phyloP scores from a whole-genome alignment of 1,140 invertebrate genomes.

The Drosophila ambigua region DNA sequence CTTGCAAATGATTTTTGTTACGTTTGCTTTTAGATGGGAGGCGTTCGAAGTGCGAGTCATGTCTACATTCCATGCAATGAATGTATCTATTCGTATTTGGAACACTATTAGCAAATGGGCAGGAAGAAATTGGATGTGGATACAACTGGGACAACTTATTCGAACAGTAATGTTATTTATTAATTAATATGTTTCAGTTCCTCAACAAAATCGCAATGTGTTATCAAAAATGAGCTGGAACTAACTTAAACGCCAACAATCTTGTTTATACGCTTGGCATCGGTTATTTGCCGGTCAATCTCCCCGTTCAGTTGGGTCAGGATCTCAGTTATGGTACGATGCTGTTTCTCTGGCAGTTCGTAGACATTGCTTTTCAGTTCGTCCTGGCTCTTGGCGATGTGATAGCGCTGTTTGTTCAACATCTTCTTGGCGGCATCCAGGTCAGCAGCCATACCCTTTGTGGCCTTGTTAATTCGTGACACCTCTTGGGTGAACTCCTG shows the following conservation, averaged over 20 bases:
- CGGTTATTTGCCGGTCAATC: slow-evolving; percentile 74
- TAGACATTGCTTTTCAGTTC: slow-evolving; percentile 51
- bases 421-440: slow-evolving; percentile 63
- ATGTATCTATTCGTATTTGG: background rate
- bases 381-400: slow-evolving; percentile 70
- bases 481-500: slow-evolving; percentile 70
- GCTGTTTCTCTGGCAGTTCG: slow-evolving; percentile 75
- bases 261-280: slow-evolving; percentile 80
- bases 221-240: background rate
- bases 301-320: slow-evolving; percentile 66
- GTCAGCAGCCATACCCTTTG: slow-evolving; percentile 53
- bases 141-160: slow-evolving; percentile 23
- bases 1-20: slow-evolving; percentile 53
- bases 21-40: slow-evolving; percentile 16
- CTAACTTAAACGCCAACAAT: slow-evolving; percentile 60
- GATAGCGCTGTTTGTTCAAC: slow-evolving; percentile 74
- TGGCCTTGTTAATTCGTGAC: slow-evolving; percentile 59
- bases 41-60: slow-evolving; percentile 22
- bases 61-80: slow-evolving; percentile 7
- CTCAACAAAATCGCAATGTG: slow-evolving; percentile 12
- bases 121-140: slow-evolving; percentile 2
- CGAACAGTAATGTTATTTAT: slow-evolving; percentile 34
- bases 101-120: background rate
- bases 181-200: slow-evolving; percentile 31
- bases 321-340: slow-evolving; percentile 76